Evolutionary conservation across 2,797 vertebrate genomes (phyloP).

Genomic region (Pygocentrus nattereri): DNA sequence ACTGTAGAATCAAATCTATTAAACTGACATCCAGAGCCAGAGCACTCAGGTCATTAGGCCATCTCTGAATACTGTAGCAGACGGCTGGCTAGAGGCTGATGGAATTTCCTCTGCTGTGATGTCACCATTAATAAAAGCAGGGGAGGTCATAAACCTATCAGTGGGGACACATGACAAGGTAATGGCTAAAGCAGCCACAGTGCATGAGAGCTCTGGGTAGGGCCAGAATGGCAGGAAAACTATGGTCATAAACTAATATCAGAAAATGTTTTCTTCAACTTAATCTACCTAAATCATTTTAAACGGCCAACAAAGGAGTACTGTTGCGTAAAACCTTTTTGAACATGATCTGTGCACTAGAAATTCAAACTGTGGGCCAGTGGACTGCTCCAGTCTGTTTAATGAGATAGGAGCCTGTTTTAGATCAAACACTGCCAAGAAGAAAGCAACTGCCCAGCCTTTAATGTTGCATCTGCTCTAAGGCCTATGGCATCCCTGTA

Average conservation of each 20-base stretch:
- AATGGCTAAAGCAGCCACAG: slow-evolving; percentile 43
- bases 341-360: neutral
- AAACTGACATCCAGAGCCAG: neutral
- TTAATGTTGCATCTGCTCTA: neutral
- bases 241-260: neutral
- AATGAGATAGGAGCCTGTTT: neutral
- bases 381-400: neutral
- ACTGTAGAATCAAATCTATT: slow-evolving; percentile 8
- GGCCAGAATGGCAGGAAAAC: neutral
- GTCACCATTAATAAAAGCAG: slow-evolving; percentile 51
- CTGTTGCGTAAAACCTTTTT: neutral
- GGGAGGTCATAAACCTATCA: slow-evolving; percentile 35
- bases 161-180: slow-evolving; percentile 29
- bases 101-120: slow-evolving; percentile 44
- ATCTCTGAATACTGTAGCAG: slow-evolving; percentile 40
- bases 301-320: neutral
- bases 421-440: neutral
- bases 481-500: too few species aligned
- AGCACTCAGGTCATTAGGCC: slow-evolving; percentile 26
- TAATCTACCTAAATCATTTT: slow-evolving; percentile 6
- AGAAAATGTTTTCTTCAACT: slow-evolving; percentile 8
- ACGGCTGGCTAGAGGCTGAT: slow-evolving; percentile 36
- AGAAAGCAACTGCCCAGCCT: neutral
- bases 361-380: neutral
- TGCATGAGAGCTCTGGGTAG: neutral